Evolutionary conservation across 2,888 invertebrate species (phyloP).

Genomic region (Aleiodes alternator): DNA sequence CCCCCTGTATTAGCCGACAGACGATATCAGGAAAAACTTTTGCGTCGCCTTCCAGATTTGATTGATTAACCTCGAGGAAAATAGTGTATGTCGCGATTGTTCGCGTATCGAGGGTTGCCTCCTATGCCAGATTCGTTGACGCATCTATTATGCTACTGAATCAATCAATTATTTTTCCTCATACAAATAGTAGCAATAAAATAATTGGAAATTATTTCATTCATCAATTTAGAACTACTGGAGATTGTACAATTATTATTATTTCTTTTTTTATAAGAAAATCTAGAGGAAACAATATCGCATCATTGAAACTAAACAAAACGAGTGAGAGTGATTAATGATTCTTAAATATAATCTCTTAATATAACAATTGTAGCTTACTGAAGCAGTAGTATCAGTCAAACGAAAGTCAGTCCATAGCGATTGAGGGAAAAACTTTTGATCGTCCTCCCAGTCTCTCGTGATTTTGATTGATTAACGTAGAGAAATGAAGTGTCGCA

Average conservation of each 20-base stretch:
- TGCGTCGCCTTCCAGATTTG: conserved; percentile 63
- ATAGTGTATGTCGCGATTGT: conserved; percentile 47
- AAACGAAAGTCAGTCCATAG: conserved; percentile 45
- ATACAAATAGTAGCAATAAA: not conserved
- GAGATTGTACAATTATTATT: not conserved
- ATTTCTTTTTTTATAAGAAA: not conserved
- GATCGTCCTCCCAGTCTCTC: conserved; percentile 22
- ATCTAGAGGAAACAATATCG: not conserved
- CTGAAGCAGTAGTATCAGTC: conserved; percentile 40
- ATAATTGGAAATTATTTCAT: not conserved
- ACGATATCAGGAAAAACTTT: conserved; percentile 64
- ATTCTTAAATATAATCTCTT: conserved; percentile 38
- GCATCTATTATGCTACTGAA: conserved; percentile 9
- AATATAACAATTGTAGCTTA: conserved; percentile 39
- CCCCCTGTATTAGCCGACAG: conserved; percentile 42
- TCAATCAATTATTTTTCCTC: conserved; percentile 14
- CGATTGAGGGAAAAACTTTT: conserved; percentile 49
- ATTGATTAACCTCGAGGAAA: conserved; percentile 65
- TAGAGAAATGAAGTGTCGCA: conserved; percentile 46
- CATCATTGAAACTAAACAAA: not conserved
- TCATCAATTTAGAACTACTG: not conserved
- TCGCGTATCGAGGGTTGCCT: conserved; percentile 1
- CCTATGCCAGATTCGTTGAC: conserved; percentile 10
- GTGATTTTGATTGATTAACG: conserved; percentile 50
- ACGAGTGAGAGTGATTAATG: conserved; percentile 34